Evolutionary conservation across 92 coral and sea anemone species (phyloP).

Genomic region (Zoanthus sansibaricus): DNA sequence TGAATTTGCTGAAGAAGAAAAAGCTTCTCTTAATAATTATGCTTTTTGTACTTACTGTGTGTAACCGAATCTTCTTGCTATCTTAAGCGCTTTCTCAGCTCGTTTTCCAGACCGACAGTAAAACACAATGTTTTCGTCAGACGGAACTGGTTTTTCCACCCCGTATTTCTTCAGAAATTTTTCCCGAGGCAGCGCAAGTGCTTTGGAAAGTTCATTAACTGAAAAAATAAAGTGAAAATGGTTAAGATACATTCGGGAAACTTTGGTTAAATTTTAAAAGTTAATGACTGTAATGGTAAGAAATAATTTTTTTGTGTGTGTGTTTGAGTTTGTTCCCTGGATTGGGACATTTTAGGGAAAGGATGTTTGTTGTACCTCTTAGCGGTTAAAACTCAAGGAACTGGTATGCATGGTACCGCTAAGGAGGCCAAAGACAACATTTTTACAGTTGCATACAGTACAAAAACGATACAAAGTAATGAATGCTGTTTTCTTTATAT

Average conservation of each 20-base stretch:
- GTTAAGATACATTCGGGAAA: background rate
- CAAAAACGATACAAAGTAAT: no score
- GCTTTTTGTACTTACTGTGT: conserved; percentile 49
- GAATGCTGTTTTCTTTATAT: no score
- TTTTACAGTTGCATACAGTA: no score
- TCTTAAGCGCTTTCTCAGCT: conserved; percentile 68
- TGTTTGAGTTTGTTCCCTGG: no score
- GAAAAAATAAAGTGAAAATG: conserved; percentile 1
- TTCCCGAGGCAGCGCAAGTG: conserved; percentile 61
- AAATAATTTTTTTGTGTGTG: no score
- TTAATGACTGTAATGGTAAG: no score
- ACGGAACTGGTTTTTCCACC: conserved; percentile 58
- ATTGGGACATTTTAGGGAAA: no score
- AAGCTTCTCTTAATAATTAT: background rate
- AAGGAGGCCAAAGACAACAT: no score
- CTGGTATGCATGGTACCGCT: no score
- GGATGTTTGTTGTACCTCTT: no score
- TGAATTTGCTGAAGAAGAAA: background rate
- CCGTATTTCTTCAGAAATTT: conserved; percentile 65
- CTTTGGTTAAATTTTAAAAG: no score
- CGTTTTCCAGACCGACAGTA: conserved; percentile 82
- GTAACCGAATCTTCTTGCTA: conserved; percentile 65
- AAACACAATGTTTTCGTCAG: conserved; percentile 76
- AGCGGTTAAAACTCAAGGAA: no score
- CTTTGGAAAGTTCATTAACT: conserved; percentile 68